A percentile compares a stretch with the other conserved stretches of the same genome.
Conservation (phyloP, 2,797 vertebrate genomes). For the Siniperca scherzeri region DNA sequence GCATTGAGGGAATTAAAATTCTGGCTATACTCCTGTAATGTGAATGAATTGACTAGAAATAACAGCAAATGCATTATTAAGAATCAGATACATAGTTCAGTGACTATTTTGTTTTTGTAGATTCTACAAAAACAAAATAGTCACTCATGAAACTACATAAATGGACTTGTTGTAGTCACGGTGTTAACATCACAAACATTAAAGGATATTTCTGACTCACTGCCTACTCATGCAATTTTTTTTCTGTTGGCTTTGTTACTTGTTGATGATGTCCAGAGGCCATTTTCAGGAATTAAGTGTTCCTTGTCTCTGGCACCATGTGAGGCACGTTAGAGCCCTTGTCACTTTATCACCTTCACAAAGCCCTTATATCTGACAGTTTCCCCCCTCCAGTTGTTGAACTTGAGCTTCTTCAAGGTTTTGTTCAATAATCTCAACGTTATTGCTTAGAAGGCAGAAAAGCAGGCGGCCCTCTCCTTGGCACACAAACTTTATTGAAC, state of each 20-base stretch:
- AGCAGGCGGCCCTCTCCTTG: conserved; percentile 58
- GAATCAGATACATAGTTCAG: not conserved
- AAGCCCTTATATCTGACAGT: conserved; percentile 39
- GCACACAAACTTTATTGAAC: conserved; percentile 70
- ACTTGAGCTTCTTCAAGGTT: conserved; percentile 68
- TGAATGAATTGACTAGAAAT: not conserved
- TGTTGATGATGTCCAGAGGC: conserved; percentile 39
- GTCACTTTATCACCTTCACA: conserved; percentile 40
- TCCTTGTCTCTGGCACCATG: conserved; percentile 20
- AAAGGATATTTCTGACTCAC: conserved; percentile 27
- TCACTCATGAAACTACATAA: conserved; percentile 24
- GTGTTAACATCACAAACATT: conserved; percentile 20
- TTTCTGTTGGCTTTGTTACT: conserved; percentile 24
- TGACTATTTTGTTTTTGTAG: not conserved
- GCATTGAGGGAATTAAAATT: not conserved
- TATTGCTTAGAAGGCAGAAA: conserved; percentile 83
- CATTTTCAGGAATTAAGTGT: conserved; percentile 35
- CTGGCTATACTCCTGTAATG: not conserved
- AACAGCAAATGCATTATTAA: not conserved
- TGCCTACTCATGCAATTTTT: conserved; percentile 28
- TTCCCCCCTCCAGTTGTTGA: conserved; percentile 34
- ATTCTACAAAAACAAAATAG: conserved; percentile 7
- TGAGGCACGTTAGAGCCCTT: conserved; percentile 7
- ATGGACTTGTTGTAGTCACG: not conserved
- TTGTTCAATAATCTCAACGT: conserved; percentile 79